Evolutionary conservation across 2,888 invertebrate species (phyloP), one percentile per base, ranked within the genome.

Genomic region (Strigamia maritima): DNA sequence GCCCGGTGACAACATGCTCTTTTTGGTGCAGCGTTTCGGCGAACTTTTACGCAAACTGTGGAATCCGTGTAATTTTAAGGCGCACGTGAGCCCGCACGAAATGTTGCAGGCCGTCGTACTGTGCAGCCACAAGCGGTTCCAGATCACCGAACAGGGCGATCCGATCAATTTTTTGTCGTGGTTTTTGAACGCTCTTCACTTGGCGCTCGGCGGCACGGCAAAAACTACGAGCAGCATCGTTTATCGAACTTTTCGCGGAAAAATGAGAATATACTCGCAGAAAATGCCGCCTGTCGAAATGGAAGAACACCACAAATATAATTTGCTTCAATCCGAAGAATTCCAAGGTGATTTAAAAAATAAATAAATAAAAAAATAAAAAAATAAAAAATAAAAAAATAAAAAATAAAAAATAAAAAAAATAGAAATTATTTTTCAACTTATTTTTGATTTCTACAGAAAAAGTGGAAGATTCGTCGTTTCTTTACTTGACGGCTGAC

Each of bases 71-170:
- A 98, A 98, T 84, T 99, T 99, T 86, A 99, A 99, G 87, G 94
- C 98, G 0, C 99, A 99, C 85, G 99, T 99, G 0, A 98, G 97
- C 24, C 99, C 99, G 0, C 99, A 99, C 85, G 99, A 99, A 89
- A 99, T 99, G 98, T 88, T 99, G 28, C 99, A 99, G 83, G 96
- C 99, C 75, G 95, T 98, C 28, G 96, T 99, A 3, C 88, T 98
- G 81, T 96, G 97, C 94, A 95, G 98, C 84, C 94, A 94, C 86
- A 97, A 98, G 86, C 91, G 92, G 82, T 99, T 98, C 86, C 98
- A 99, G 87, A 98, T 99, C 85, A 99, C 97, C 0, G 93, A 97
- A 84, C 99, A 98, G 89, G 97, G 95, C 83, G 98, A 99, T 88
- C 97, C 98, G 0, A 93, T 98, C 80, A 97, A 98, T 85, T 99